phyloP scores from a whole-genome alignment of 1,140 invertebrate species.

The Pachypsylla venusta region DNA sequence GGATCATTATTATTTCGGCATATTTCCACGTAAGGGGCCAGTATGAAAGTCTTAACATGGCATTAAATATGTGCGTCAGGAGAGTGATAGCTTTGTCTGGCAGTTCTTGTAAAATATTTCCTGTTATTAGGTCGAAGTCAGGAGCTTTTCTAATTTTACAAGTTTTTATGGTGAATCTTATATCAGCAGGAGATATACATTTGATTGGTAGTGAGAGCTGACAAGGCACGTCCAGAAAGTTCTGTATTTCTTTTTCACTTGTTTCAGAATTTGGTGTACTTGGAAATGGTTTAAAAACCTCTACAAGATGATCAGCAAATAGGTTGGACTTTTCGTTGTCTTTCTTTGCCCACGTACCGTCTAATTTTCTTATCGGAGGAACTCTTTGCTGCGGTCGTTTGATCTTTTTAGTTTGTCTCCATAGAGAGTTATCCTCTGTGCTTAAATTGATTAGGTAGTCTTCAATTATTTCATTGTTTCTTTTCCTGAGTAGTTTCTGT shows the following conservation, averaged over 20 bases:
- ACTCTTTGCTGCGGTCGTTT: not conserved
- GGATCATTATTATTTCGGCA: too few relatives aligned
- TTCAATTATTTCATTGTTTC: too few relatives aligned
- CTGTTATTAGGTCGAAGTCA: constrained; percentile 2
- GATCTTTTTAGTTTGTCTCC: not conserved
- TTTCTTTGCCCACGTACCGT: not conserved
- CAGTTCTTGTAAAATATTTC: not conserved
- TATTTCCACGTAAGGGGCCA: too few relatives aligned
- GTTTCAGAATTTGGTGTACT: constrained; percentile 15
- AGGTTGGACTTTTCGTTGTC: not conserved
- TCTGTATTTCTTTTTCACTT: not conserved
- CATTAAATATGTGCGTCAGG: too few relatives aligned
- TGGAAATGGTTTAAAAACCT: not conserved
- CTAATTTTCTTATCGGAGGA: not conserved
- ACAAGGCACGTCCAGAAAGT: constrained; percentile 1
- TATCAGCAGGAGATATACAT: not conserved
- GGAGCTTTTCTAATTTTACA: constrained; percentile 8
- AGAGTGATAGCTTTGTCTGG: too few relatives aligned
- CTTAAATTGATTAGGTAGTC: too few relatives aligned
- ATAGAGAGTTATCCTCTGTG: constrained; percentile 2
- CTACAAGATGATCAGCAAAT: not conserved
- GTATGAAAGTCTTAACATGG: too few relatives aligned
- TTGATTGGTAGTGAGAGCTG: too few relatives aligned
- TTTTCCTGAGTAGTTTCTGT: too few relatives aligned
- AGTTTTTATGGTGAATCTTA: not conserved